A percentile compares a stretch with the other conserved stretches of the same genome.
These are phyloP conservation scores for Myiozetetes cayanensis DNA, from an alignment of 2,113 vertebrate species.

Conservation along the genomic window DNA sequence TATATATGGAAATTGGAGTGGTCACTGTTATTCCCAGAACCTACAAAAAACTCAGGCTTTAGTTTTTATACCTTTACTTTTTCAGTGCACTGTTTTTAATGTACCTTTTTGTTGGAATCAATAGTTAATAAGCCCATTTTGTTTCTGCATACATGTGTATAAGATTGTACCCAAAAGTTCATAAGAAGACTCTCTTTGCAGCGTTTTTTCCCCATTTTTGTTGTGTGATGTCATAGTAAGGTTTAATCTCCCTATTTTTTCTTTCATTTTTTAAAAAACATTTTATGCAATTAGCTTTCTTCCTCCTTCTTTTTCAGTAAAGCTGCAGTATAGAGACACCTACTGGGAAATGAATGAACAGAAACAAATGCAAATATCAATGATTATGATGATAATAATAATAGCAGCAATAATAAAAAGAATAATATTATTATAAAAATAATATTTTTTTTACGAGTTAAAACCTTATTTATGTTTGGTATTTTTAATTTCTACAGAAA, in stretches of 20 bases:
- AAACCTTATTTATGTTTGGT: not conserved
- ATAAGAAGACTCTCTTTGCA: not conserved
- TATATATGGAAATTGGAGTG: not conserved
- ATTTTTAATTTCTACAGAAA: not conserved
- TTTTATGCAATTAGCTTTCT: slow-evolving; percentile 53
- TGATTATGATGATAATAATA: not conserved
- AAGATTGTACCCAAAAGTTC: not conserved
- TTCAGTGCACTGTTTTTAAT: not conserved
- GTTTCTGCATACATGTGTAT: not conserved
- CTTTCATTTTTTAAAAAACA: not conserved
- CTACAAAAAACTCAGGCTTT: not conserved
- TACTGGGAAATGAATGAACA: slow-evolving; percentile 79
- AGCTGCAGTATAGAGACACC: slow-evolving; percentile 80
- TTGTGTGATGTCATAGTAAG: not conserved
- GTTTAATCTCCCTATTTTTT: not conserved
- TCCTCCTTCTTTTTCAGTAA: slow-evolving; percentile 62
- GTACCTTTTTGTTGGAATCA: not conserved
- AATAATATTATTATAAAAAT: not conserved
- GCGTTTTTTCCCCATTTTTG: not conserved
- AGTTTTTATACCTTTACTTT: not conserved
- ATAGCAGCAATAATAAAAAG: not conserved
- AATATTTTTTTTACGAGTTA: not conserved
- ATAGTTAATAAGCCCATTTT: not conserved
- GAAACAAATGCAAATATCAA: slow-evolving; percentile 62
- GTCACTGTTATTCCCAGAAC: not conserved